Percentiles rank a stretch among this genome's conserved stretches.
Evolutionary conservation across 2,113 vertebrate species (phyloP).

Genomic region (Notothenia rossii): DNA sequence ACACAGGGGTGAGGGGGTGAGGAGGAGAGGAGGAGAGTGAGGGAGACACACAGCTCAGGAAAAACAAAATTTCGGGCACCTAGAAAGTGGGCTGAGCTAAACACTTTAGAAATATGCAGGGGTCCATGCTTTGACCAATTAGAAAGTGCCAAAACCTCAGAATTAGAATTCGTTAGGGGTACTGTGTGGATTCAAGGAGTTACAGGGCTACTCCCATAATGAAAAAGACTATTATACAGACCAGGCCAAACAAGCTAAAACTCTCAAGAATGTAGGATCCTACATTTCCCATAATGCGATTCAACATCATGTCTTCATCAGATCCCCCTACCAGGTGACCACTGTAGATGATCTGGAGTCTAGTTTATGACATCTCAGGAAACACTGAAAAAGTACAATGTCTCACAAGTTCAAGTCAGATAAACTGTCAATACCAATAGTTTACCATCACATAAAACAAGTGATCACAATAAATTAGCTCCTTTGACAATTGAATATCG

Average conservation of each 20-base stretch:
- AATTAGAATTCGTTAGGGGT: no score
- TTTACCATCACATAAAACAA: neutral
- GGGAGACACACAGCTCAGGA: constrained; percentile 34
- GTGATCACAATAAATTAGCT: neutral
- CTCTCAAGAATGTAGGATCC: neutral
- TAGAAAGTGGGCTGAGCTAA: constrained; percentile 60
- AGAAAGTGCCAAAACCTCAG: neutral
- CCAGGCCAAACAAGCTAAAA: neutral
- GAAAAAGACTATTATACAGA: neutral
- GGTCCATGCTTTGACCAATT: constrained; percentile 28
- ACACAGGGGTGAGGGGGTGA: constrained; percentile 50
- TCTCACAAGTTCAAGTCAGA: no score
- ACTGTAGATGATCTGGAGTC: neutral
- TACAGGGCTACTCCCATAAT: neutral
- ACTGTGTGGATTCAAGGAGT: neutral
- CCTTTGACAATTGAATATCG: neutral
- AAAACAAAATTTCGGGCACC: constrained; percentile 27
- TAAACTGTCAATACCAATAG: neutral
- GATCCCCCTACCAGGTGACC: neutral
- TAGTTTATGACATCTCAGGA: neutral
- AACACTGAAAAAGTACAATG: neutral
- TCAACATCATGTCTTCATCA: neutral
- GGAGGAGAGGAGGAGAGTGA: constrained; percentile 12
- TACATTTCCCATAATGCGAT: constrained; percentile 29
- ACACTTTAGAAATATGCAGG: neutral